Base-by-base conservation (phyloP, 2,797 vertebrate genomes). In the Anabas testudineus region DNA sequence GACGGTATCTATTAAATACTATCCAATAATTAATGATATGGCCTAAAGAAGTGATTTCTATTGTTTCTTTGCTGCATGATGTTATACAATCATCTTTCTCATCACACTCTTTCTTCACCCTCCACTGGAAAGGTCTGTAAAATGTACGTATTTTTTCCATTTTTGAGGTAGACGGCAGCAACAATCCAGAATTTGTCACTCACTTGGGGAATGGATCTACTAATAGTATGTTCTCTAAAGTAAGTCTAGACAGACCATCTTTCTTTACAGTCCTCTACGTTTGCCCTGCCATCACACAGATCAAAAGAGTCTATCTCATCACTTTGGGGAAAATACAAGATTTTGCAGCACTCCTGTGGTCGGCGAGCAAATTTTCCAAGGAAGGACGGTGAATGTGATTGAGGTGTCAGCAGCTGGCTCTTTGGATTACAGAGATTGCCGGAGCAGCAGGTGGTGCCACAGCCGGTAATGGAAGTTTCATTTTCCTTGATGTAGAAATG, bases 391-490 rank as follows among this genome's bases (percentile, higher is more conserved):
- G 77, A 88, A 89, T 83, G 90, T 91, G 88, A 93, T 90, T 90
- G 90, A 91, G 88, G 90, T 90, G 93, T 92, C 92, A 92, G 83
- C 86, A 84, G 81, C 85, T 87, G 85, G 84, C 87, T 90, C 80
- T 89, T 85, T 78, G 89, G 89, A 91, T 91, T 93, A 91, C 86
- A 78, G 72, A 82, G 76, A 87, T 82, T 80, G 81, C 66, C 67
- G 52, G 65, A 87, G 89, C 88, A 87, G 87, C 90, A 90, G 88
- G 90, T 91, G 91, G 87, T 85, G 85, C 78, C 73, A 69, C 76
- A 77, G 86, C 76, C 82, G 7, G 89, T 91, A 93, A 93, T 92
- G 90, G 85, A 93, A 92, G 88, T 90, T 88, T 92, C 87, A 88
- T 91, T 92, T 87, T 68, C 75, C 81, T 88, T 89, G 85, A 92